Conservation (phyloP, 1,140 invertebrate species). For the Octopus sinensis region DNA sequence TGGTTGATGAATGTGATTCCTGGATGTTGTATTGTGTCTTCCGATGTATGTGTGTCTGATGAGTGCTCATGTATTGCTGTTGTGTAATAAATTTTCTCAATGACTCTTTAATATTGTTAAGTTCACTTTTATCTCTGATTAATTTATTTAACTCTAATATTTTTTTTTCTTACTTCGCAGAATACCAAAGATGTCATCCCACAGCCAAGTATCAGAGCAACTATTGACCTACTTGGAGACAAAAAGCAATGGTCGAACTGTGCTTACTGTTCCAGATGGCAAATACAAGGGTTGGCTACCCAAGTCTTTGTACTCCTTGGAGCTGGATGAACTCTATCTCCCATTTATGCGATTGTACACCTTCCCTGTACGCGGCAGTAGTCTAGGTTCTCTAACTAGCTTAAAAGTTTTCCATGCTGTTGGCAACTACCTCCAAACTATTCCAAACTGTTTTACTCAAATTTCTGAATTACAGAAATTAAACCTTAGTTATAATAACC, state of each 20-base stretch:
- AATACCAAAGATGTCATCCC: not conserved
- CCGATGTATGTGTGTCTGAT: too few species aligned
- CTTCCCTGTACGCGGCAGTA: slow-evolving; percentile 47
- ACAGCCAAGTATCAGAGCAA: slow-evolving; percentile 34
- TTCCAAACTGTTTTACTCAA: slow-evolving; percentile 44
- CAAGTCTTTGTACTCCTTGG: slow-evolving; percentile 38
- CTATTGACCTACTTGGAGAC: slow-evolving; percentile 33
- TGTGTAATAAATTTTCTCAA: too few species aligned
- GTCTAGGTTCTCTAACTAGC: slow-evolving; percentile 37
- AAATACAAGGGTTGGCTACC: slow-evolving; percentile 51
- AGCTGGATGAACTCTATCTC: slow-evolving; percentile 35
- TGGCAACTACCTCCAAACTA: slow-evolving; percentile 42
- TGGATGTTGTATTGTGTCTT: too few species aligned
- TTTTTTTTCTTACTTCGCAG: not conserved
- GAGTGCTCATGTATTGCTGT: too few species aligned
- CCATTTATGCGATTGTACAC: slow-evolving; percentile 47
- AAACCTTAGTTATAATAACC: slow-evolving; percentile 44
- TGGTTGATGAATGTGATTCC: too few species aligned
- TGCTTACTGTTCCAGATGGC: slow-evolving; percentile 46
- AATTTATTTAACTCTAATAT: not conserved
- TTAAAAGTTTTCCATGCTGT: slow-evolving; percentile 42
- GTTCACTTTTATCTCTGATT: not conserved
- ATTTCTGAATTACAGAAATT: slow-evolving; percentile 39
- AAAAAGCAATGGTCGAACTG: slow-evolving; percentile 28
- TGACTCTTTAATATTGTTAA: not conserved